Base-by-base conservation (phyloP, 37 sponge, comb jelly and placozoan species). In the Agelas oroides region DNA sequence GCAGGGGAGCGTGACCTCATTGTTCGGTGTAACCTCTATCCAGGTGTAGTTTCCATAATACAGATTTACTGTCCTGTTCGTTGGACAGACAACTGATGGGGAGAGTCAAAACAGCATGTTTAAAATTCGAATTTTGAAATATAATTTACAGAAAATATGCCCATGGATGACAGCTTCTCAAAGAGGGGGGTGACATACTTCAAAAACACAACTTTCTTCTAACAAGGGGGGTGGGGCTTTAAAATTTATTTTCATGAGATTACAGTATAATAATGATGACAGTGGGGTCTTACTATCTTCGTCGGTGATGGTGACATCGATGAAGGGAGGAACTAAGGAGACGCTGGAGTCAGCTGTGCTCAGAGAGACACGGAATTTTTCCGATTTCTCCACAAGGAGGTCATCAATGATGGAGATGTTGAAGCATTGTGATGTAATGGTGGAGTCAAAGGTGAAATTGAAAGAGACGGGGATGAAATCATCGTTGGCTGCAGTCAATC, bases 71-170 rank as follows among this genome's bases (percentile, higher is more conserved):
- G 46, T 46, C 46, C 46, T 46, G 46, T 8, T 46, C 8, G 46
- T 8, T 12, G 46, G 20, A 75, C 84, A 84, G 30, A 74, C 65
- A 74, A 84, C 84, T 84, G 66, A 1, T 74, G 2, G 24, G 46
- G 46, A 12, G 46, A 8, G 46, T 12, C 46, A 46, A 46, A 46
- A 12, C 46, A 12, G n/a, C n/a, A n/a, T n/a, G n/a, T n/a, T n/a
- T n/a, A n/a, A n/a, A n/a, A n/a, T n/a, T n/a, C n/a, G n/a, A n/a
- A n/a, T n/a, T n/a, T n/a, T n/a, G n/a, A n/a, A n/a, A n/a, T n/a
- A n/a, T n/a, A n/a, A n/a, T n/a, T n/a, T n/a, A n/a, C n/a, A n/a
- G n/a, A n/a, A n/a, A n/a, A n/a, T n/a, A n/a, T n/a, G n/a, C n/a
- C n/a, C n/a, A n/a, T n/a, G n/a, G n/a, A n/a, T n/a, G n/a, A n/a